Evolutionary conservation across 2,797 vertebrate genomes (phyloP).

Genomic region (Sebastes iracundus): DNA sequence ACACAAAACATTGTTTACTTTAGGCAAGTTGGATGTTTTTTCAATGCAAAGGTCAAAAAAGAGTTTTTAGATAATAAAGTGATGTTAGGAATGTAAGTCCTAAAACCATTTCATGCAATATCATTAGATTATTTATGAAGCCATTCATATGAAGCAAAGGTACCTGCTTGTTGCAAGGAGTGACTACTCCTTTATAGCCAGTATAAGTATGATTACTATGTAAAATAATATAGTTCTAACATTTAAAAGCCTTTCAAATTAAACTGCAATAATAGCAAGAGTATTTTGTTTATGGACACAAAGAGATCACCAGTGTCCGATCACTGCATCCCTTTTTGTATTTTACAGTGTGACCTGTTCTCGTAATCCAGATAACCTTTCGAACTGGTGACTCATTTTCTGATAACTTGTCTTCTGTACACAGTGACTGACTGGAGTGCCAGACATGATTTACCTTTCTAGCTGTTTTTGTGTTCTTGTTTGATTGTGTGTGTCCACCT

Average conservation of each 20-base stretch:
- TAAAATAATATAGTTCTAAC: background rate
- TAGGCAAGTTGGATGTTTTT: background rate
- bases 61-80: background rate
- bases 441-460: slow-evolving; percentile 6
- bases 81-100: background rate
- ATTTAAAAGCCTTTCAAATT: background rate
- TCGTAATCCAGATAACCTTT: slow-evolving; percentile 28
- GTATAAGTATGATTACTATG: background rate
- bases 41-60: background rate
- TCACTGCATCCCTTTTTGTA: background rate
- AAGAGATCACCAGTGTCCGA: too few relatives aligned
- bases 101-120: background rate
- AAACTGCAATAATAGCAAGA: background rate
- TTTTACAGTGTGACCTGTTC: background rate
- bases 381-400: slow-evolving; percentile 32
- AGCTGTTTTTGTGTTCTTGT: background rate
- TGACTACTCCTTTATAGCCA: background rate
- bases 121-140: background rate
- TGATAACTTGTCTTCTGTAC: slow-evolving; percentile 51
- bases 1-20: slow-evolving; percentile 4
- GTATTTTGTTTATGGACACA: background rate
- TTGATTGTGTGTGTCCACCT: background rate
- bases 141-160: background rate
- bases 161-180: background rate
- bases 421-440: slow-evolving; percentile 28